Conservation (phyloP, 1,140 invertebrate species). For the Apocrypta bakeri region DNA sequence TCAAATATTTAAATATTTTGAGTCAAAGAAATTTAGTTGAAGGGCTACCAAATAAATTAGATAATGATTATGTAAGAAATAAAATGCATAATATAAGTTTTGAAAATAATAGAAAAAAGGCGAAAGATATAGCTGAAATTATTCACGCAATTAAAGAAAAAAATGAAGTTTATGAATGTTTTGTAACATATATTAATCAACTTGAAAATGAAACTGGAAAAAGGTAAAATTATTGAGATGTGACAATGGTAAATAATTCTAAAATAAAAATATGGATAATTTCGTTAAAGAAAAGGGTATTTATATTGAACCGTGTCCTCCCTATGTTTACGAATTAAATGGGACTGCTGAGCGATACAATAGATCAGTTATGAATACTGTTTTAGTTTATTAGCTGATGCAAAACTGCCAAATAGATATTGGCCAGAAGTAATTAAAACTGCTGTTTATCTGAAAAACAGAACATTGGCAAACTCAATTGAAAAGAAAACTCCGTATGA, state of each 20-base stretch:
- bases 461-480: slow-evolving; percentile 1
- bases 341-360: slow-evolving; percentile 44
- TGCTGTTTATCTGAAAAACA: slow-evolving; percentile 25
- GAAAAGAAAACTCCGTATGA: slow-evolving; percentile 39
- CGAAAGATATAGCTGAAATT: neutral
- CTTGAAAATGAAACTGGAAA: neutral
- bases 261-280: slow-evolving; percentile 49
- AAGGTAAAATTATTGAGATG: slow-evolving; percentile 49
- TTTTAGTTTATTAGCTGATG: neutral
- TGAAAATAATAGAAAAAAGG: slow-evolving; percentile 23
- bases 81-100: slow-evolving; percentile 35
- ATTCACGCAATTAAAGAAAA: neutral
- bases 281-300: slow-evolving; percentile 50
- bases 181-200: slow-evolving; percentile 9
- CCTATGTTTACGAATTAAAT: slow-evolving; percentile 51
- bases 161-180: slow-evolving; percentile 3
- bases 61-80: slow-evolving; percentile 26
- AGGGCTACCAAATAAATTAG: slow-evolving; percentile 1
- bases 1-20: slow-evolving; percentile 28
- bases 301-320: slow-evolving; percentile 43
- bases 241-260: slow-evolving; percentile 52
- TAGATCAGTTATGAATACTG: slow-evolving; percentile 9
- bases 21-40: slow-evolving; percentile 13
- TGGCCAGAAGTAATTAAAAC: slow-evolving; percentile 12
- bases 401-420: slow-evolving; percentile 4